A percentile compares a stretch with the other conserved stretches of the same genome.
phyloP scores from a whole-genome alignment of 2,888 invertebrate species.

The Notodonta ziczac region DNA sequence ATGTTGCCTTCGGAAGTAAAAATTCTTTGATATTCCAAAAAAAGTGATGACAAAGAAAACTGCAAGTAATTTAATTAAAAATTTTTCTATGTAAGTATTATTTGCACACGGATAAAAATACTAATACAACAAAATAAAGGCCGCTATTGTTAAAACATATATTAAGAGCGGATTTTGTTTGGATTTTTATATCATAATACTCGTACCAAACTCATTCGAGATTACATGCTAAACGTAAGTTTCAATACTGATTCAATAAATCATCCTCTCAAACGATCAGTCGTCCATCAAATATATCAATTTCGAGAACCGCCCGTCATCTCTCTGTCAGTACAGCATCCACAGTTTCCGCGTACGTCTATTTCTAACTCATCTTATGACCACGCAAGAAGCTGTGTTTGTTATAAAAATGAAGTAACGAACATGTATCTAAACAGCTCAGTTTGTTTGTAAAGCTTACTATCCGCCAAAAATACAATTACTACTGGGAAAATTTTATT shows the following conservation, averaged over 20 bases:
- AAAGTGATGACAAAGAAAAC: no score
- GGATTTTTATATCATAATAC: not conserved
- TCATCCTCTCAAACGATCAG: constrained; percentile 7
- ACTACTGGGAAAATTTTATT: not conserved
- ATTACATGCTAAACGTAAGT: not conserved
- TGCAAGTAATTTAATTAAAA: not conserved
- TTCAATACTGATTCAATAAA: constrained; percentile 5
- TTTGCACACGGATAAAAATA: no score
- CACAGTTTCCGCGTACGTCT: constrained; percentile 3
- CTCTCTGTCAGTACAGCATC: not conserved
- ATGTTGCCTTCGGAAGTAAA: not conserved
- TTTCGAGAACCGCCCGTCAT: constrained; percentile 3
- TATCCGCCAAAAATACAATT: not conserved
- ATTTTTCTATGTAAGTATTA: not conserved
- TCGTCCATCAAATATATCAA: constrained; percentile 5
- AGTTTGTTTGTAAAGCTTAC: constrained; percentile 4
- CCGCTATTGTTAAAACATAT: no score
- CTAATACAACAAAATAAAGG: no score
- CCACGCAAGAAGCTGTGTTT: constrained; percentile 1
- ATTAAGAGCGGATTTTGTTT: not conserved
- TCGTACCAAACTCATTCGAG: not conserved
- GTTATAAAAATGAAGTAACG: constrained; percentile 10
- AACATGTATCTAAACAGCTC: constrained; percentile 7
- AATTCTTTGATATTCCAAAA: no score
- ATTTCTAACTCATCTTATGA: constrained; percentile 1